Percentiles rank a stretch among this genome's conserved stretches.
phyloP scores from a whole-genome alignment of 2,888 invertebrate genomes.

The Phyto melanocephala region DNA sequence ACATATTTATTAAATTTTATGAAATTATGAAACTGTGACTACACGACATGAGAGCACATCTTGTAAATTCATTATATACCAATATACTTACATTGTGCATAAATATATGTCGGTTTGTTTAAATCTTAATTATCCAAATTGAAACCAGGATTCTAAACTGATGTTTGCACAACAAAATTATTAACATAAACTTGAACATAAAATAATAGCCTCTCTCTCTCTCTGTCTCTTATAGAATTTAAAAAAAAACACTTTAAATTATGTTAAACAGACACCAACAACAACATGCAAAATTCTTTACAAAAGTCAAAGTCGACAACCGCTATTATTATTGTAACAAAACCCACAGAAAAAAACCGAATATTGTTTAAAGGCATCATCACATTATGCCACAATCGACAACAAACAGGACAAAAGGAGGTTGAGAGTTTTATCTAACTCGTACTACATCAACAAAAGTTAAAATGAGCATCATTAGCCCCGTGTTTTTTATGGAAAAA shows the following conservation, averaged over 20 bases:
- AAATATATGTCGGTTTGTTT: too few relatives aligned
- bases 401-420: neutral
- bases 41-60: too few relatives aligned
- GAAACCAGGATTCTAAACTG: constrained; percentile 16
- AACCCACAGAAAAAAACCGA: constrained; percentile 29
- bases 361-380: constrained; percentile 17
- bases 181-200: constrained; percentile 36
- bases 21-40: too few relatives aligned
- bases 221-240: too few relatives aligned
- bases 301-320: neutral
- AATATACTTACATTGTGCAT: too few relatives aligned
- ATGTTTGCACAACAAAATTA: constrained; percentile 38
- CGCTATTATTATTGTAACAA: constrained; percentile 2
- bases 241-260: constrained; percentile 39
- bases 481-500: neutral
- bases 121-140: neutral
- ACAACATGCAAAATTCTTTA: constrained; percentile 11
- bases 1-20: too few relatives aligned
- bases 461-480: constrained; percentile 63
- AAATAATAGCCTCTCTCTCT: constrained; percentile 31
- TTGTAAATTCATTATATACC: too few relatives aligned
- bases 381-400: constrained; percentile 4
- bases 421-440: neutral
- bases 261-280: constrained; percentile 48
- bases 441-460: constrained; percentile 36